Evolutionary conservation across 2,113 vertebrate species (phyloP).

Genomic region (Chiloscyllium plagiosum): DNA sequence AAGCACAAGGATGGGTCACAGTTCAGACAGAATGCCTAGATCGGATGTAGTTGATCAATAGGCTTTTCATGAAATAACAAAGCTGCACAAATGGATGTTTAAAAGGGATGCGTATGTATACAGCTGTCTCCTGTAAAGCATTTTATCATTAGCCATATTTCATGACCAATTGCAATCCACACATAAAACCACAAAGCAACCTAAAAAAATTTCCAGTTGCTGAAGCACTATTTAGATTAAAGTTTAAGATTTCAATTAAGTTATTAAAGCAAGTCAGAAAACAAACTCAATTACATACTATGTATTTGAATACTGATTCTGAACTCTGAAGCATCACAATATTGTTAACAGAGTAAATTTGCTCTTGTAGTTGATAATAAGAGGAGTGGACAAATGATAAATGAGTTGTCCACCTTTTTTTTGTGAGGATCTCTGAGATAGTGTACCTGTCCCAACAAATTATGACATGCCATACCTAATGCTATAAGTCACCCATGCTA

Average conservation of each 20-base stretch:
- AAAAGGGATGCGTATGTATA: no score
- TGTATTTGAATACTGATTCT: not conserved
- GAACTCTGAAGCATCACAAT: not conserved
- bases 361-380: not conserved
- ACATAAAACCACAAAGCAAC: not conserved
- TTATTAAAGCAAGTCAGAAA: not conserved
- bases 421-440: not conserved
- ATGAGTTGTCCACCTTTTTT: not conserved
- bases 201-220: not conserved
- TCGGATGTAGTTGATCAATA: no score
- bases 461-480: not conserved
- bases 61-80: no score
- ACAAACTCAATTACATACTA: not conserved
- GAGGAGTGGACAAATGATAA: not conserved
- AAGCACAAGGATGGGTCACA: no score
- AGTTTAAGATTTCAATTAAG: not conserved
- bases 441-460: not conserved
- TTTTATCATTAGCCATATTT: not conserved
- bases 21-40: no score
- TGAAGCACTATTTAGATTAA: not conserved
- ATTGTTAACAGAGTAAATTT: not conserved
- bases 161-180: not conserved
- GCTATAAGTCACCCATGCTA: not conserved
- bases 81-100: no score
- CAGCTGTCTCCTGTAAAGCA: no score